phyloP scores from a whole-genome alignment of 2,113 vertebrate genomes.

The Menidia beryllina region DNA sequence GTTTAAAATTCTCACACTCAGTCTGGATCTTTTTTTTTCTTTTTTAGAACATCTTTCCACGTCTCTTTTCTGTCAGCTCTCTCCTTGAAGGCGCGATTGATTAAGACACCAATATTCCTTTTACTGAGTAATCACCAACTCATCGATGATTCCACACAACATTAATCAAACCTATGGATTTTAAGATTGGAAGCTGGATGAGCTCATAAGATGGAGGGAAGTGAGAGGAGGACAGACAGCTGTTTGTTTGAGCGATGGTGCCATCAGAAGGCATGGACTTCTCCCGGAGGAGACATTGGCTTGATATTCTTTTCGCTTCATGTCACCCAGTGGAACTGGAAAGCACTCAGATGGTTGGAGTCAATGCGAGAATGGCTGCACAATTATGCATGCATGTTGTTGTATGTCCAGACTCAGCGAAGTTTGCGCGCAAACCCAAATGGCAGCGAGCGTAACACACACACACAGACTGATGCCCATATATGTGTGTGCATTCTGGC shows the following conservation, averaged over 20 bases:
- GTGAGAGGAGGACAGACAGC: conserved; percentile 49
- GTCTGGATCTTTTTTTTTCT: not conserved
- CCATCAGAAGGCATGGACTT: conserved; percentile 41
- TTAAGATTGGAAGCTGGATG: conserved; percentile 45
- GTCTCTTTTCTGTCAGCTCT: conserved; percentile 10
- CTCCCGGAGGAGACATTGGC: conserved; percentile 65
- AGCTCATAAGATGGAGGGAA: conserved; percentile 56
- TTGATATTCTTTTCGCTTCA: conserved; percentile 55
- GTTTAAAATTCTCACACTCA: not conserved
- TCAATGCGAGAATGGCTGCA: conserved; percentile 21
- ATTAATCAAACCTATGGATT: conserved; percentile 71
- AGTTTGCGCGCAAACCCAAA: not conserved
- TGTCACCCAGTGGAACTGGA: conserved; percentile 52
- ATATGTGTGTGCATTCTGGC: not conserved
- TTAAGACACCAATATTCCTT: conserved; percentile 38
- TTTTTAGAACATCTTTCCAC: not conserved
- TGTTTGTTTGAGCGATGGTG: conserved; percentile 68
- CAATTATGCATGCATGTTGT: not conserved
- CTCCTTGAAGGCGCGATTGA: not conserved
- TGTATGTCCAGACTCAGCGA: not conserved
- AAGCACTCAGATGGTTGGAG: conserved; percentile 46
- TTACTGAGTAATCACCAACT: conserved; percentile 54
- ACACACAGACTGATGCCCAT: not conserved
- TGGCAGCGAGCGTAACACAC: not conserved
- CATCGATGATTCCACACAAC: conserved; percentile 61